Base-by-base conservation (phyloP, 2,888 invertebrate genomes). In the Clunio marinus region DNA sequence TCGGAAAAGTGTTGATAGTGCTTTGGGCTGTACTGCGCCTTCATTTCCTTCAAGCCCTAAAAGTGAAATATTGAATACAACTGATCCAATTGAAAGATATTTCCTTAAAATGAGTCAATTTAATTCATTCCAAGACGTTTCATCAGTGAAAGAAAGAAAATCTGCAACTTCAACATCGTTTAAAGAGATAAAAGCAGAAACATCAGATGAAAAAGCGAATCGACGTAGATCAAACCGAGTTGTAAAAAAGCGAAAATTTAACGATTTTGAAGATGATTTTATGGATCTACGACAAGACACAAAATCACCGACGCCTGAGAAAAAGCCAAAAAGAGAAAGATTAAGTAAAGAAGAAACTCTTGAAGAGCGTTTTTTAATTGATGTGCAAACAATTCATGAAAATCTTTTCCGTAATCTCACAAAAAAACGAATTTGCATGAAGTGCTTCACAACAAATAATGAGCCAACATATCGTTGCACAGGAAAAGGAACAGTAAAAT, bases 331-430 rank as follows among this genome's bases (percentile, higher is more conserved):
- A 27, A 24, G 27, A 5, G n/a, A 25, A 28, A 45, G 28, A 25
- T 5, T 45, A 1, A 17, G 25, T 4, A 15, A 46, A 20, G 45
- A 63, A 17, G 63, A 63, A 15, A 63, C 63, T 13, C 45, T 63
- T n/a, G 63, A 63, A 27, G 63, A 63, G 25, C 45, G 63, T 15
- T 63, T 63, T 17, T 2, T 63, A 1, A 13, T 41, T 13, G 28
- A 46, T n/a, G 10, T 27, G 2, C 15, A 63, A 41, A n/a, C 45
- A 28, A 8, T 46, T 17, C 45, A 27, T 13, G n/a, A n/a, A n/a
- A 25, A 27, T 17, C 24, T 46, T 3, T 63, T 63, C 28, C 22
- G 24, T 4, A 27, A 37, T 27, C 28, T 45, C 10, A 41, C 25
- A 5, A 63, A 63, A 27, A 46, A 46, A 22, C 15, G 22, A 27